Evolutionary conservation across 2,888 invertebrate genomes (phyloP), one percentile per base, ranked within the genome.

Genomic region (Melieria crassipennis): DNA sequence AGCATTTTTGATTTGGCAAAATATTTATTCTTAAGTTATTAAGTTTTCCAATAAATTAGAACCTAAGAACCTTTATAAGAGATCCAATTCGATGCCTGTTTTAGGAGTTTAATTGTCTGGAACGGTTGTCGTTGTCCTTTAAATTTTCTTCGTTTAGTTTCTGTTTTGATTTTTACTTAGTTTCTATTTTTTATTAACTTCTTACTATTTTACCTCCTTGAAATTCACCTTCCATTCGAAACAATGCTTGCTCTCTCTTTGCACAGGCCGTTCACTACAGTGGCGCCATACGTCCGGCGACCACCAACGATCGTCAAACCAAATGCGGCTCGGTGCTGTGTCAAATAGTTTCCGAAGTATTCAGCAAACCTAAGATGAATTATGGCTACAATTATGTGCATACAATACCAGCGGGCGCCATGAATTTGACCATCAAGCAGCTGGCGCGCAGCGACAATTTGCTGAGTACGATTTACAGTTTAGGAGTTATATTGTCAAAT

Each of bases 371-470:
- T 1, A 91, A 92, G 75, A 88, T 96, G 74, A 92, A 92, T 0
- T 90, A 91, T 70, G 96, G 95, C 60, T 96, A 96, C 87, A 93
- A 94, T 72, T 89, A 92, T 79, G 91, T 97, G 65, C 91, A 94
- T 5, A 93, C 92, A 56, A 91, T 97, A 68, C 96, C 96, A 0
- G 89, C 90, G 73, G 95, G 95, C 11, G 94, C 96, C 56, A 95
- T 95, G 88, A 92, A 94, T 80, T 90, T 97, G 73, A 93, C 94
- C 82, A 91, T 96, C 78, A 92, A 93, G 58, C 95, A 96, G 85
- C 88, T 94, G 74, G 90, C 91, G 65, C 89, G 91, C 79, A 94
- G 92, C 81, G 91, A 91, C 71, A 96, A 96, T 87, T 92, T 92
- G 83, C 89, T 96, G 81, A 96, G 96, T 96, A 87, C 88, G 89